Evolutionary conservation across 1,140 invertebrate species (phyloP).

Genomic region (Panagrolaimus sp.): DNA sequence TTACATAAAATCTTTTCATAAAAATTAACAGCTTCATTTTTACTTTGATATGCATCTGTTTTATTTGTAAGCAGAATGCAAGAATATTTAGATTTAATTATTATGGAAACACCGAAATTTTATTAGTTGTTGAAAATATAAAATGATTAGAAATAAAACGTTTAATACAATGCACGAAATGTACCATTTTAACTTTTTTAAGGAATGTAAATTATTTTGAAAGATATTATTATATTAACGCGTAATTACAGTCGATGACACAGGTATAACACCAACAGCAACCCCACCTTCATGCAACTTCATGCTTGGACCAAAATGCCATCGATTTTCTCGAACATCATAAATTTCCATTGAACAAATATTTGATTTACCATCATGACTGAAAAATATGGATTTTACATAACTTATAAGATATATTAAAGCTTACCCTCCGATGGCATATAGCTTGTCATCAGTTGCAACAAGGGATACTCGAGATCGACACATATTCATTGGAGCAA

Average conservation of each 20-base stretch:
- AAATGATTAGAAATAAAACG: too few relatives aligned
- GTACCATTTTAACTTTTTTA: too few relatives aligned
- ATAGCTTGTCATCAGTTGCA: not conserved
- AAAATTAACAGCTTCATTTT: too few relatives aligned
- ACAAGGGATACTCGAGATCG: not conserved
- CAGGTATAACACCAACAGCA: not conserved
- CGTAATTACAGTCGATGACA: not conserved
- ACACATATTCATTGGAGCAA: not conserved
- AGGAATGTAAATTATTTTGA: too few relatives aligned
- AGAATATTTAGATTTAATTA: too few relatives aligned
- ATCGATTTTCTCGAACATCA: slow-evolving; percentile 1
- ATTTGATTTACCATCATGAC: not conserved
- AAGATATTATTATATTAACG: too few relatives aligned
- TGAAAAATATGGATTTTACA: not conserved
- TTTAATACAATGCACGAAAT: too few relatives aligned
- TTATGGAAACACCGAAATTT: too few relatives aligned
- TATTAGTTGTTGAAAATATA: too few relatives aligned
- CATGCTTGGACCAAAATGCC: slow-evolving; percentile 11
- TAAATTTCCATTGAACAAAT: slow-evolving; percentile 11
- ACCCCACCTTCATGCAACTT: slow-evolving; percentile 9
- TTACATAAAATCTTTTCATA: too few relatives aligned
- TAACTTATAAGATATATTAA: not conserved
- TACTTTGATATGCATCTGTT: too few relatives aligned
- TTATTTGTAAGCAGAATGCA: too few relatives aligned
- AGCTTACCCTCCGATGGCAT: slow-evolving; percentile 5